Base-by-base conservation (phyloP, 2,113 vertebrate species). In the Burhinus bistriatus region DNA sequence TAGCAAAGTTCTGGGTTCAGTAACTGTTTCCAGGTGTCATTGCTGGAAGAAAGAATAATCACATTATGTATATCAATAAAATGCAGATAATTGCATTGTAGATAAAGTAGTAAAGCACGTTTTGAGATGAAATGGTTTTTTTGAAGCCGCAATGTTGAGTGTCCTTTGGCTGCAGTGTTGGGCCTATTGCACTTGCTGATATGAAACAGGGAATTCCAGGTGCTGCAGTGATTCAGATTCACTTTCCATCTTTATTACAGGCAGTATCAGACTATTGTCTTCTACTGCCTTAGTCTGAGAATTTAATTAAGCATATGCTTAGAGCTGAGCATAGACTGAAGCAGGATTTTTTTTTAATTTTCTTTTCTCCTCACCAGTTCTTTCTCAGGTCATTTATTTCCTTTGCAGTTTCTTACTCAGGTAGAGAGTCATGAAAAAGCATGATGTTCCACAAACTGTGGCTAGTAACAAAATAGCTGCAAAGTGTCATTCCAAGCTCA, bases 31-130 rank as follows among this genome's bases (percentile, higher is more conserved):
- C 51, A 84, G 54, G 22, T 91, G 87, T 84, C 68, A 83, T 70
- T 95, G 76, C 42, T 92, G 42, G 84, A 93, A 89, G 81, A 96
- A 87, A 62, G 83, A 91, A 88, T 83, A 95, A 94, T 97, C 89
- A 58, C 89, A 89, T 66, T 91, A 55, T 89, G 9, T 55, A 11
- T 93, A 68, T 96, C 87, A 87, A 21, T 65, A 95, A 95, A 89
- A 89, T 21, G 19, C 79, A 76, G 65, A 45, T 95, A 84, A 76
- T 90, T 87, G 44, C 83, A 58, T 32, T 81, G 72, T 79, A 84
- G 70, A 88, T 97, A 93, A 97, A 96, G 95, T 93, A 94, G 45
- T 68, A 52, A 89, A 94, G 58, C 47, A 65, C 3, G 25, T 90
- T 88, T 85, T 92, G 75, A 95, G 54, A 82, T 90, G 42, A 65